Conservation (phyloP, 2,888 invertebrate genomes). For the Xiphydria camelus region DNA sequence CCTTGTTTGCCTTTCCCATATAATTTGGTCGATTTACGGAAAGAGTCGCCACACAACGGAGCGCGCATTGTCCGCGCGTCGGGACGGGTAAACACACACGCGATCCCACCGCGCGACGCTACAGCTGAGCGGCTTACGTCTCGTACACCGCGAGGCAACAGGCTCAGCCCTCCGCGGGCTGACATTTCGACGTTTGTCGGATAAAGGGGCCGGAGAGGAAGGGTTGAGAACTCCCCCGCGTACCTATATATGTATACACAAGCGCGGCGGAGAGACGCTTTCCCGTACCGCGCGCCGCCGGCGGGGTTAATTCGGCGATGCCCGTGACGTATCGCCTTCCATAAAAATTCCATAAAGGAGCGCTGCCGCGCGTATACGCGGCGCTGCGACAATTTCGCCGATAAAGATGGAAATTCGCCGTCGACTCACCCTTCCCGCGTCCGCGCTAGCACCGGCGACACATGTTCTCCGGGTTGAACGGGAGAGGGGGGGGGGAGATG, state of each 20-base stretch:
- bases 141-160: conserved; percentile 4
- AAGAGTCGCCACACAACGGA: no score
- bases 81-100: not conserved
- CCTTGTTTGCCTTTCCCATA: conserved; percentile 43
- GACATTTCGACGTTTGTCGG: conserved; percentile 29
- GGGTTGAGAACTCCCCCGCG: not conserved
- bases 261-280: no score
- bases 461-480: conserved; percentile 28
- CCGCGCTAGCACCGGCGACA: conserved; percentile 30
- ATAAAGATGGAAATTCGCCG: conserved; percentile 49
- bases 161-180: conserved; percentile 6
- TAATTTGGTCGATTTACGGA: conserved; percentile 25
- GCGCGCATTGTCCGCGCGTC: no score
- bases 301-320: not conserved
- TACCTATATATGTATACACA: no score
- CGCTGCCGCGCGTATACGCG: no score
- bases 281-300: no score
- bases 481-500: conserved; percentile 15
- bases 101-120: not conserved
- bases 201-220: not conserved
- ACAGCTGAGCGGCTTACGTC: conserved; percentile 38
- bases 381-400: conserved; percentile 33
- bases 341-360: conserved; percentile 16
- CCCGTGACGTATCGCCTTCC: conserved; percentile 15
- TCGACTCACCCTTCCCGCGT: conserved; percentile 15